Conservation (phyloP, 2,797 vertebrate species). For the Trichosurus vulpecula region DNA sequence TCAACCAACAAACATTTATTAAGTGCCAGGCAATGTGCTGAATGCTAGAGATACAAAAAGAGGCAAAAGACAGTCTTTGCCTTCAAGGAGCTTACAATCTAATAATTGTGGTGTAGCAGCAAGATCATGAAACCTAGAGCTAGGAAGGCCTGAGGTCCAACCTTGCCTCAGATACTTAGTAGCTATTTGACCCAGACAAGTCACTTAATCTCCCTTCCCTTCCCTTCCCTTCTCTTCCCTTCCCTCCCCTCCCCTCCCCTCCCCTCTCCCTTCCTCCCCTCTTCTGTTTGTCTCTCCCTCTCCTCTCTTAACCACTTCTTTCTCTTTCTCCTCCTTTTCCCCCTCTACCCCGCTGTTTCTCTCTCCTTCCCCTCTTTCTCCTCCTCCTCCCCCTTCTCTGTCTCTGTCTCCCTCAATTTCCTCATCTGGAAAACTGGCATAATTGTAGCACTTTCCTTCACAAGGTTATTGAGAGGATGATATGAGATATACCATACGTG, state of each 20-base stretch:
- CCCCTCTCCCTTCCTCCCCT: no score
- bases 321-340: no score
- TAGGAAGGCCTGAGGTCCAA: neutral
- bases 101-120: neutral
- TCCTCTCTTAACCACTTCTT: neutral
- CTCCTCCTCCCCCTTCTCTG: neutral
- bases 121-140: neutral
- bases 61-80: neutral
- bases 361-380: neutral
- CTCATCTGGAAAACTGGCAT: no score
- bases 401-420: neutral
- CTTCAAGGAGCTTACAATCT: no score
- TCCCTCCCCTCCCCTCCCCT: no score
- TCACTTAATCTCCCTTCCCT: neutral
- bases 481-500: no score
- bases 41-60: neutral
- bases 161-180: neutral
- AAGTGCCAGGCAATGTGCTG: neutral
- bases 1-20: neutral
- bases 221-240: neutral
- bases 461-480: no score
- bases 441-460: no score
- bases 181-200: neutral
- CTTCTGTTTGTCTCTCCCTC: fast-evolving
- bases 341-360: no score